These are phyloP conservation scores for Chirona hameri DNA, from an alignment of 2,888 invertebrate species.

Conservation along the genomic window DNA sequence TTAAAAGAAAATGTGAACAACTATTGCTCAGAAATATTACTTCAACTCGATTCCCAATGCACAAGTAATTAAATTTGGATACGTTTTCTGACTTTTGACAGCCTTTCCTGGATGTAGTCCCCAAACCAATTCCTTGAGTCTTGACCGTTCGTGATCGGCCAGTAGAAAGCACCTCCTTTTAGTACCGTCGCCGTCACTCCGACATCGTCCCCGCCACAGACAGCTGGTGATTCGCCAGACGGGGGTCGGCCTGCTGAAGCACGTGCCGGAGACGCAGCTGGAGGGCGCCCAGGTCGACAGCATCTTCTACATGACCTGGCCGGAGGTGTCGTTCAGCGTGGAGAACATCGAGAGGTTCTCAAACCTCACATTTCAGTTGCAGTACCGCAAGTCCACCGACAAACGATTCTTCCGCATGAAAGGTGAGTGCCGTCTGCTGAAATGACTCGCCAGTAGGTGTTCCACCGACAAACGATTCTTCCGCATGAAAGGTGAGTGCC, in stretches of 20 bases:
- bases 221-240: not conserved
- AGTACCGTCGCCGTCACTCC: too few species aligned
- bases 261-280: not conserved
- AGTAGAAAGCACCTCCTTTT: too few species aligned
- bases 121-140: too few species aligned
- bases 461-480: not conserved
- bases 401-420: not conserved
- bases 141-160: too few species aligned
- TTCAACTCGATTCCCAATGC: too few species aligned
- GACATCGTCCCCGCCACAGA: not conserved
- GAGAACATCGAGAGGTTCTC: slow-evolving; percentile 28
- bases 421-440: not conserved
- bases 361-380: slow-evolving; percentile 30
- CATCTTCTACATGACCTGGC: slow-evolving; percentile 29
- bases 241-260: not conserved
- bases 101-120: too few species aligned
- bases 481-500: too few species aligned
- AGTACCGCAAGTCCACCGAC: not conserved
- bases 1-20: too few species aligned
- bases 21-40: too few species aligned
- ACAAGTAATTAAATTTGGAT: too few species aligned
- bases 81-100: too few species aligned
- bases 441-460: not conserved
- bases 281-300: not conserved
- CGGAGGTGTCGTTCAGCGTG: slow-evolving; percentile 26